A percentile compares a stretch with the other conserved stretches of the same genome.
Evolutionary conservation across 2,113 vertebrate species (phyloP).

Genomic region (Cyanoderma ruficeps): DNA sequence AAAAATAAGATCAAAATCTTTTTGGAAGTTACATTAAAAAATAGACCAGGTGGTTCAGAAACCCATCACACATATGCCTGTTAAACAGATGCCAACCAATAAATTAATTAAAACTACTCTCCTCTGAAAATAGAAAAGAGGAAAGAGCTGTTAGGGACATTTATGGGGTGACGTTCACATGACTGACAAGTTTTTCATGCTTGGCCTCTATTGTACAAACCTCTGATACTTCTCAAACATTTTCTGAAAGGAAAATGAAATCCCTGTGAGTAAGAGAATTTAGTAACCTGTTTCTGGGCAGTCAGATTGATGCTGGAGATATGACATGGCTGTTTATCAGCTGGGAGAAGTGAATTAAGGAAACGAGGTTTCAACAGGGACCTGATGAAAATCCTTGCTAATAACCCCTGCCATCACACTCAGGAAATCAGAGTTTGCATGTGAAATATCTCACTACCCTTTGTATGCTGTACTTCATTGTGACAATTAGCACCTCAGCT

Average conservation of each 20-base stretch:
- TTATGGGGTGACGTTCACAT: constrained; percentile 39
- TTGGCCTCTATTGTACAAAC: constrained; percentile 5
- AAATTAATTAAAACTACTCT: constrained; percentile 58
- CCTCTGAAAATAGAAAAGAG: constrained; percentile 39
- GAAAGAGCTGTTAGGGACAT: constrained; percentile 35
- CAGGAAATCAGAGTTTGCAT: background rate
- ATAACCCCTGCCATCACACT: background rate
- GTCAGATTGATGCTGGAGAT: background rate
- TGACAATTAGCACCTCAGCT: background rate
- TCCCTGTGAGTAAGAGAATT: background rate
- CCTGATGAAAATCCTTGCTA: background rate
- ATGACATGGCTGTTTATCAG: background rate
- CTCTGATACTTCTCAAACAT: background rate
- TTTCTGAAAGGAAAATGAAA: background rate
- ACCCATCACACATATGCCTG: background rate
- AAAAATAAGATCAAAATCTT: constrained; percentile 45
- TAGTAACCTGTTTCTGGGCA: background rate
- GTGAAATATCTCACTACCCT: background rate
- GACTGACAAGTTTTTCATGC: constrained; percentile 70
- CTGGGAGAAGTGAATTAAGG: background rate
- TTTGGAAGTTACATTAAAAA: constrained; percentile 19
- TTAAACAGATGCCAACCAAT: constrained; percentile 49
- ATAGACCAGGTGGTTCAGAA: constrained; percentile 17
- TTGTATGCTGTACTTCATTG: background rate
- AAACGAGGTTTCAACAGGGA: background rate